Percentiles rank a stretch among this genome's conserved stretches.
phyloP scores from a whole-genome alignment of 2,888 invertebrate genomes.

The Napeogenes sylphis region DNA sequence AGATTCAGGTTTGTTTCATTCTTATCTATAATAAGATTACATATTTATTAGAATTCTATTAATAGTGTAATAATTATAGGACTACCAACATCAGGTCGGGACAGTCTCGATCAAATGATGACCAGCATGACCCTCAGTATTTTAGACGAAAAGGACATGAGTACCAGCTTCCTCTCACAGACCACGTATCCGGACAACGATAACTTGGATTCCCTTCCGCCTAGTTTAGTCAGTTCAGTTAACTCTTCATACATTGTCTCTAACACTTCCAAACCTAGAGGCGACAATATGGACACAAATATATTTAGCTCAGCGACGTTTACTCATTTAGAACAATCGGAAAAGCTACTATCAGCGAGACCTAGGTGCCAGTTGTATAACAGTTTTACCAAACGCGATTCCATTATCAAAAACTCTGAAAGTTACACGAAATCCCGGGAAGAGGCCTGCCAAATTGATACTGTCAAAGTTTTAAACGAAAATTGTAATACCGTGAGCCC shows the following conservation, averaged over 20 bases:
- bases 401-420: conserved; percentile 53
- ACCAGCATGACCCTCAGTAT: conserved; percentile 74
- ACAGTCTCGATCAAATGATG: conserved; percentile 70
- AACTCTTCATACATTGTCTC: conserved; percentile 66
- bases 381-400: conserved; percentile 58
- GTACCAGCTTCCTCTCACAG: conserved; percentile 72
- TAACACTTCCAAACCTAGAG: conserved; percentile 50
- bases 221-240: conserved; percentile 67
- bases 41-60: background rate
- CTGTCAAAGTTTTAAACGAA: conserved; percentile 61
- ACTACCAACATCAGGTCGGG: conserved; percentile 53
- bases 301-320: conserved; percentile 69
- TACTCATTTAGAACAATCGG: conserved; percentile 66
- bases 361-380: conserved; percentile 59
- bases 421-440: conserved; percentile 67
- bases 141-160: conserved; percentile 74
- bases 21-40: background rate
- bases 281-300: conserved; percentile 53
- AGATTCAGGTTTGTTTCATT: conserved; percentile 49
- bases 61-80: conserved; percentile 43
- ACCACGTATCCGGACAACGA: conserved; percentile 71
- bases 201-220: conserved; percentile 68
- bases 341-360: conserved; percentile 57
- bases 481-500: conserved; percentile 44
- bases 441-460: conserved; percentile 64